Evolutionary conservation across 37 sponge, comb jelly and placozoan species (phyloP), one percentile per base, ranked within the genome.

Genomic region (Axinella damicornis): DNA sequence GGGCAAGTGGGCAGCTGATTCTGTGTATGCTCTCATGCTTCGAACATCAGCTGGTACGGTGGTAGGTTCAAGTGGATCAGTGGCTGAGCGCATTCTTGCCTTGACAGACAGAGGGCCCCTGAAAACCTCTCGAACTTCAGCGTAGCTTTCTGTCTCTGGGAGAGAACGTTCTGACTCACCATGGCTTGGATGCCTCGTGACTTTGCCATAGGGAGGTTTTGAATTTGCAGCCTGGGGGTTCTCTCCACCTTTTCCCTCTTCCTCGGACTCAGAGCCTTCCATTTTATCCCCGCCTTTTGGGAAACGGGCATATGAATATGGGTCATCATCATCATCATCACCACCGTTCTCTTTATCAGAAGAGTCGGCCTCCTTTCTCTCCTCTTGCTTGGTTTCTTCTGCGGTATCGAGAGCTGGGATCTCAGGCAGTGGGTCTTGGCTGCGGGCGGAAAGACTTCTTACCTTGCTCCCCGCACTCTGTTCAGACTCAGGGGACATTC

Each of bases 51-150:
- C 40, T 15, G 38, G 68, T n/a, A 53, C 27, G 39, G 28, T 32
- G 13, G 57, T 18, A 18, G 85, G 71, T 56, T 78, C 80, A 34
- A 78, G 40, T 4, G 91, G 91, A 0, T 70, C 81, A 57, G 88
- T 87, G 25, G 27, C 40, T 41, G 82, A 62, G 27, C 82, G 88
- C 4, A 9, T 25, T 33, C 82, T 79, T 37, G 56, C 28, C n/a
- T 14, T 12, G n/a, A 12, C 40, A n/a, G 53, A 13, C 2, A 68
- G 34, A 33, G 76, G 76, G 54, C 19, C 37, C 53, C 65, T 21
- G 31, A 78, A 30, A 21, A 62, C 71, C 15, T 56, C 39, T 15
- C 77, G 27, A 12, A 82, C 87, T 69, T 86, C 87, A 37, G 86
- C 70, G 22, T 86, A 86, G 21, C 58, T 70, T 40, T 69, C 78